A percentile compares a stretch with the other conserved stretches of the same genome.
These are phyloP conservation scores for Drosophila koepferae DNA, from an alignment of 2,888 invertebrate genomes.

Conservation along the genomic window DNA sequence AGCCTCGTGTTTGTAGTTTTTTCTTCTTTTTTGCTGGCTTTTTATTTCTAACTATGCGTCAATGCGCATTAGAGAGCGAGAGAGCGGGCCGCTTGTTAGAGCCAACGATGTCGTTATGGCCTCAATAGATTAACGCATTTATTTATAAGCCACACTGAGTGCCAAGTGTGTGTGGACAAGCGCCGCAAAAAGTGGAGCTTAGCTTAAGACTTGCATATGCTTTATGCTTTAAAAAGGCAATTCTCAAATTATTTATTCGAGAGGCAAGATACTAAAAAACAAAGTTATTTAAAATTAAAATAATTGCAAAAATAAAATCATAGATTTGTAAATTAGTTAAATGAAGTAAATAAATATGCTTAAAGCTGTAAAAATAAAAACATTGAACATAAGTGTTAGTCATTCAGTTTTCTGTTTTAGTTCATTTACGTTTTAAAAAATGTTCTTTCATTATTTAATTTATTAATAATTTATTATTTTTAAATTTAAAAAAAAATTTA, in stretches of 20 bases:
- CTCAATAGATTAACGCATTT: slow-evolving; percentile 63
- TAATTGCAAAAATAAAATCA: too few relatives aligned
- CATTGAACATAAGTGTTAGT: too few relatives aligned
- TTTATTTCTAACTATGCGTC: slow-evolving; percentile 35
- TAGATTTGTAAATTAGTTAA: too few relatives aligned
- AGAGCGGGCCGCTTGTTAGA: slow-evolving; percentile 1
- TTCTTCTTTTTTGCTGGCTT: background rate
- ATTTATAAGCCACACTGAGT: slow-evolving; percentile 45
- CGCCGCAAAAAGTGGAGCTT: background rate
- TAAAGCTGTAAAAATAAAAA: background rate
- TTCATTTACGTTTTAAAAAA: too few relatives aligned
- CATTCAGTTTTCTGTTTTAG: too few relatives aligned
- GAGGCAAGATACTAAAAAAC: too few relatives aligned
- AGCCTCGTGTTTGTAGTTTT: slow-evolving; percentile 41
- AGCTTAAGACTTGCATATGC: background rate
- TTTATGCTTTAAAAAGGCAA: background rate
- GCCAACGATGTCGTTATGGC: slow-evolving; percentile 43
- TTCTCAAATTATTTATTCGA: background rate
- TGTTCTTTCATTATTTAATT: background rate
- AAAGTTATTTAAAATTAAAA: too few relatives aligned
- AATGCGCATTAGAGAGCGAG: slow-evolving; percentile 34
- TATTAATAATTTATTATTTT: too few relatives aligned
- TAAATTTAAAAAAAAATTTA: too few relatives aligned
- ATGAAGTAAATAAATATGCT: too few relatives aligned
- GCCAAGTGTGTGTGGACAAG: slow-evolving; percentile 24